Base-by-base conservation (phyloP, 2,888 invertebrate genomes). In the Exocentrus adspersus region DNA sequence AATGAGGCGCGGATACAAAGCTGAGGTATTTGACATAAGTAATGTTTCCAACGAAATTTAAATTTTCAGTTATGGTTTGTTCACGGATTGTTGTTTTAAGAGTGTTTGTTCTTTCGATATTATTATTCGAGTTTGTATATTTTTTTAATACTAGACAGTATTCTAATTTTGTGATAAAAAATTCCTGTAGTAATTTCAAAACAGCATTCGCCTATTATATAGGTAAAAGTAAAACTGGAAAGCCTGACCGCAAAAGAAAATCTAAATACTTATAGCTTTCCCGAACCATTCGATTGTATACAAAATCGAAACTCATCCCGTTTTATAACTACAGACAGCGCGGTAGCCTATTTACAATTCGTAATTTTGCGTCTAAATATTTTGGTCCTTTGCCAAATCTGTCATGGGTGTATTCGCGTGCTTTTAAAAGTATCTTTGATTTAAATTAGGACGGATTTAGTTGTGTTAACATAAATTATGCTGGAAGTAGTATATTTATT, bases 261-360 rank as follows among this genome's bases (percentile, higher is more conserved):
- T 17, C 45, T 45, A 45, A 45, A 45, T 48, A 19, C 20, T 20
- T 28, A 32, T 10, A 32, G 1, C 12, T 48, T 24, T 24, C 12
- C 2, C 24, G 24, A 48, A 24, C 24, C 24, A 17, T 24, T 48
- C 1, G 24, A 48, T 24, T 14, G 46, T 24, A 48, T 14, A 21
- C 24, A 24, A 48, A 48, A 24, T 48, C 21, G 21, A 21, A n/a
- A 20, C 20, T 46, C 10, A n/a, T 21, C 21, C 9, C 21, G 21
- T 48, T 48, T 48, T 48, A 48, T 12, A 48, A 48, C 46, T 14
- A 24, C 24, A n/a, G 21, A 9, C 9, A n/a, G 24, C 12, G 24
- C n/a, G 24, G 28, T n/a, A 10, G 24, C 7, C 20, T 48, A 48
- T 48, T 48, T 24, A 10, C 10, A 28, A 28, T 48, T 48, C 28